A percentile compares a stretch with the other conserved stretches of the same genome.
These are phyloP conservation scores for Recurvirostra avosetta DNA, from an alignment of 2,113 vertebrate genomes.

Conservation along the genomic window DNA sequence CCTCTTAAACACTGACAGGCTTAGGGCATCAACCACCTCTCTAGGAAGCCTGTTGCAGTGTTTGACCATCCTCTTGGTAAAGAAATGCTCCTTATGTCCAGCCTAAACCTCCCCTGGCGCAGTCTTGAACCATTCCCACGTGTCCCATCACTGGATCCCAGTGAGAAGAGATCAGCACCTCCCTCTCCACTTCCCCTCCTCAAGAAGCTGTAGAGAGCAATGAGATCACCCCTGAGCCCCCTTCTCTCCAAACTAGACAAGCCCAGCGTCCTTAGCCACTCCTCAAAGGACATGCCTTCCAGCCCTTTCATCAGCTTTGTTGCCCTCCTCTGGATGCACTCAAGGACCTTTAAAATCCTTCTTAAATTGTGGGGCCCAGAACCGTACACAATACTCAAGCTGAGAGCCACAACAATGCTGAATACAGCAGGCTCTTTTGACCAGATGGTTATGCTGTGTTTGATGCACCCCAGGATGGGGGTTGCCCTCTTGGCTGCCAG, in stretches of 20 bases:
- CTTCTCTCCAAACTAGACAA: not conserved
- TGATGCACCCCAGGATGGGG: not conserved
- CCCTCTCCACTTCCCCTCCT: not conserved
- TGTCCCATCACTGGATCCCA: not conserved
- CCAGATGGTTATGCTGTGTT: not conserved
- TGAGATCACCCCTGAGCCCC: not conserved
- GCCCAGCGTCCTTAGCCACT: not conserved
- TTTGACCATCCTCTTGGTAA: not conserved
- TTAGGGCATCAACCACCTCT: not conserved
- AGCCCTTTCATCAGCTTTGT: not conserved
- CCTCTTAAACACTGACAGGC: not conserved
- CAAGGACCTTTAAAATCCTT: not conserved
- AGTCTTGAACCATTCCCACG: not conserved
- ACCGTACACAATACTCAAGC: too few species aligned
- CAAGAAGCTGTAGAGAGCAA: not conserved
- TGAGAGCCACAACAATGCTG: rapidly evolving
- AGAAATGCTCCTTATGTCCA: not conserved
- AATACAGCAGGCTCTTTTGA: not conserved
- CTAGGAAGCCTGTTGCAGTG: not conserved
- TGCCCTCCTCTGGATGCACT: not conserved
- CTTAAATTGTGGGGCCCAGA: not conserved
- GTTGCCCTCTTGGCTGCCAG: not conserved
- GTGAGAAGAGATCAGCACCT: not conserved
- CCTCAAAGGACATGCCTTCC: not conserved
- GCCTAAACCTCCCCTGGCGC: not conserved